Conservation (phyloP, 2,797 vertebrate species). For the Scomberomorus guttatus region DNA sequence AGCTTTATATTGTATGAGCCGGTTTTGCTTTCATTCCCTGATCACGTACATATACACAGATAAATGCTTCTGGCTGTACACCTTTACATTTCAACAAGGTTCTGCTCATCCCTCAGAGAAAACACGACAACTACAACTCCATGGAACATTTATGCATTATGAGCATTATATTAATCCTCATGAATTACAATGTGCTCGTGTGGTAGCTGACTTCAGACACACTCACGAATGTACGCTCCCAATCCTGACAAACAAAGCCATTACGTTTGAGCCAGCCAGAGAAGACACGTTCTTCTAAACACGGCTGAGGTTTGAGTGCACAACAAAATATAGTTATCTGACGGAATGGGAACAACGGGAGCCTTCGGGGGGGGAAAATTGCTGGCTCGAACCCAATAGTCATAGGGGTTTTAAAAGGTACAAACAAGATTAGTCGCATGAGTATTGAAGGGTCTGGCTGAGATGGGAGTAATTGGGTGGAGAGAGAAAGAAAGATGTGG, state of each 20-base stretch:
- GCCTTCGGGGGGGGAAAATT: conserved; percentile 17
- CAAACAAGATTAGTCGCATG: conserved; percentile 57
- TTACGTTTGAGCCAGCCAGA: conserved; percentile 1
- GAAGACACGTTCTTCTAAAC: conserved; percentile 28
- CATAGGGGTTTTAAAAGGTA: conserved; percentile 57
- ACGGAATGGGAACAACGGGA: conserved; percentile 66
- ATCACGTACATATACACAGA: conserved; percentile 4
- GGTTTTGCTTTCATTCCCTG: background rate
- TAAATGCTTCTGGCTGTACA: conserved; percentile 10
- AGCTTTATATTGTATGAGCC: conserved; percentile 46
- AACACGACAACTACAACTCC: conserved; percentile 11
- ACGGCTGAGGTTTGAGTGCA: conserved; percentile 32
- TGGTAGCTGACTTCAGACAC: conserved; percentile 30
- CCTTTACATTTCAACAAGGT: conserved; percentile 36
- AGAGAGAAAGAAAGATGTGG: conserved; percentile 41
- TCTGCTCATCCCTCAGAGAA: conserved; percentile 33
- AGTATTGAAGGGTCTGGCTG: conserved; percentile 34
- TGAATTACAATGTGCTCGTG: conserved; percentile 22
- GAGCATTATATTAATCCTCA: conserved; percentile 35
- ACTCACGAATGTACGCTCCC: background rate
- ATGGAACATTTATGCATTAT: conserved; percentile 31
- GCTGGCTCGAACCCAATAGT: conserved; percentile 36
- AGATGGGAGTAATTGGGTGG: conserved; percentile 61
- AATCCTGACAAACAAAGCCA: conserved; percentile 29
- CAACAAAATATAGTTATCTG: conserved; percentile 56